A percentile compares a stretch with the other conserved stretches of the same genome.
These are phyloP conservation scores for Melipona beecheii DNA, from an alignment of 2,888 invertebrate species.

Conservation along the genomic window DNA sequence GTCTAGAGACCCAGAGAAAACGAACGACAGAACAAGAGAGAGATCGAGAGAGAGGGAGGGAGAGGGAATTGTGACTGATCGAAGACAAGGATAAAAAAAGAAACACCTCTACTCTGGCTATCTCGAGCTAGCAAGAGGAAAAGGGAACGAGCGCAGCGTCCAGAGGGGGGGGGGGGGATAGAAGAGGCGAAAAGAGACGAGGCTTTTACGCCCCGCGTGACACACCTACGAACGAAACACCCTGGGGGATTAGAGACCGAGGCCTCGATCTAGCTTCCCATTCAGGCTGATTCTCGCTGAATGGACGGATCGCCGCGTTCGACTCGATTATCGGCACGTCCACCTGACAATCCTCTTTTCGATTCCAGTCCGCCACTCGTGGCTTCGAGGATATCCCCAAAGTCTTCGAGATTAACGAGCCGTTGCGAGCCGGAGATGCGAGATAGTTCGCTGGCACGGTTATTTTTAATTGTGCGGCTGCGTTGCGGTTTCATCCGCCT, in stretches of 20 bases:
- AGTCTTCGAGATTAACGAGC: conserved; percentile 25
- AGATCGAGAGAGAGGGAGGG: background rate
- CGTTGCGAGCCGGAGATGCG: conserved; percentile 22
- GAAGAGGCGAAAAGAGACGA: background rate
- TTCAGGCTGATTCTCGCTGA: conserved; percentile 27
- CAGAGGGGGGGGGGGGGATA: too few relatives aligned
- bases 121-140: background rate
- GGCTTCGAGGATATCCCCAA: background rate
- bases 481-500: conserved; percentile 20
- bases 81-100: conserved; percentile 54
- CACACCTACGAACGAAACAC: conserved; percentile 17
- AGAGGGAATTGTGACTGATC: conserved; percentile 19
- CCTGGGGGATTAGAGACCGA: conserved; percentile 20
- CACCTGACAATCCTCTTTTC: conserved; percentile 29
- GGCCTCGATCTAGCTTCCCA: conserved; percentile 12
- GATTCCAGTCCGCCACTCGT: background rate
- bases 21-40: background rate
- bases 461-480: conserved; percentile 50
- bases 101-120: conserved; percentile 40
- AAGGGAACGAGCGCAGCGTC: background rate
- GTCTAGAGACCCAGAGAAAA: conserved; percentile 20
- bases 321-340: background rate
- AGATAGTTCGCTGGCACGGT: conserved; percentile 31
- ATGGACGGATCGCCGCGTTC: conserved; percentile 32
- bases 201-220: conserved; percentile 15